Percentiles rank a stretch among this genome's conserved stretches.
These are phyloP conservation scores for Paramisgurnus dabryanus DNA, from an alignment of 2,113 vertebrate genomes.

Conservation along the genomic window DNA sequence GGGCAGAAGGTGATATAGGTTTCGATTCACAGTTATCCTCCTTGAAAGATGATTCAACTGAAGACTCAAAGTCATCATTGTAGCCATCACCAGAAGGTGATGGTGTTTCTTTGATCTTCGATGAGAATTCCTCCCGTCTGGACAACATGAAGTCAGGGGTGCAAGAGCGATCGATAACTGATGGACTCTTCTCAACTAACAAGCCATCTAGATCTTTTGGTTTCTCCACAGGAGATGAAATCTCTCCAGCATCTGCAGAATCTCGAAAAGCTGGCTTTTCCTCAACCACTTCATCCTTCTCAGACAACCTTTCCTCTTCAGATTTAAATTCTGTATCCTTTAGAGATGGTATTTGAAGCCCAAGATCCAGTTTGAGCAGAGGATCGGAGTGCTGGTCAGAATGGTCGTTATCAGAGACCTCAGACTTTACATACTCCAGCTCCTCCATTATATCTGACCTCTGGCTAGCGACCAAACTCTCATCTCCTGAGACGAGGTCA, in stretches of 20 bases:
- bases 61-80: slow-evolving; percentile 78
- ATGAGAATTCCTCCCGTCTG: slow-evolving; percentile 60
- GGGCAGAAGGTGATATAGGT: slow-evolving; percentile 43
- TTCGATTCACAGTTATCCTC: slow-evolving; percentile 60
- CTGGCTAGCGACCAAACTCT: slow-evolving; percentile 59
- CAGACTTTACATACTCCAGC: slow-evolving; percentile 65
- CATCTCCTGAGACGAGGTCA: slow-evolving; percentile 48
- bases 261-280: slow-evolving; percentile 27
- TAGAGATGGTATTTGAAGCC: slow-evolving; percentile 57
- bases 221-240: slow-evolving; percentile 49
- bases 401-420: slow-evolving; percentile 61
- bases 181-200: slow-evolving; percentile 57
- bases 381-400: slow-evolving; percentile 63
- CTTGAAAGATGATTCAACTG: slow-evolving; percentile 63
- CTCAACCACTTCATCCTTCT: not conserved
- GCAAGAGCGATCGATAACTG: slow-evolving; percentile 59
- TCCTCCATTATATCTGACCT: slow-evolving; percentile 79
- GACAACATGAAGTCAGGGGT: slow-evolving; percentile 71
- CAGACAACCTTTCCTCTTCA: slow-evolving; percentile 9
- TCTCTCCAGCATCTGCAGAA: slow-evolving; percentile 40
- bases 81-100: slow-evolving; percentile 61
- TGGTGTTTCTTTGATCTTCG: slow-evolving; percentile 50
- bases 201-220: slow-evolving; percentile 53
- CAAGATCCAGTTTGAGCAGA: slow-evolving; percentile 68
- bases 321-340: slow-evolving; percentile 45